Conservation (phyloP, 2,888 invertebrate genomes). For the Euplexia lucipara region DNA sequence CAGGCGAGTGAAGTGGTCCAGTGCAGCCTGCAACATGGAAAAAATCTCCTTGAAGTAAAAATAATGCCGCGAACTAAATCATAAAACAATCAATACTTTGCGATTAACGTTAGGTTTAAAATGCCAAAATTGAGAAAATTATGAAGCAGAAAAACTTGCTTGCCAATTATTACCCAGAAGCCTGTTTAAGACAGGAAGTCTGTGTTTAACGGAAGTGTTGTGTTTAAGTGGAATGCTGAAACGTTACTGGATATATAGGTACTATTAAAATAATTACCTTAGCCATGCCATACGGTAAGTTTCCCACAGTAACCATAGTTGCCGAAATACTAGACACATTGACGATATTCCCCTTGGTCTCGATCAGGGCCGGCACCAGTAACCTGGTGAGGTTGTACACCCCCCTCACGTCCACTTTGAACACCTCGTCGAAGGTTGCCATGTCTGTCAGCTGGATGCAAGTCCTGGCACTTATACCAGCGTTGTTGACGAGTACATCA, state of each 20-base stretch:
- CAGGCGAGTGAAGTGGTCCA: constrained; percentile 86
- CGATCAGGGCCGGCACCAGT: constrained; percentile 92
- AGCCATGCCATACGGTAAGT: constrained; percentile 96
- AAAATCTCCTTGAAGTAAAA: not conserved
- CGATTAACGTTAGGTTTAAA: no score
- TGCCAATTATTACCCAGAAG: no score
- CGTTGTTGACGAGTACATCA: constrained; percentile 85
- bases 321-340: constrained; percentile 93
- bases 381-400: constrained; percentile 92
- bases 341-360: constrained; percentile 92
- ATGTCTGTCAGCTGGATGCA: constrained; percentile 68
- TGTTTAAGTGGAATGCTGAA: not conserved
- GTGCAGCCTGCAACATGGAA: constrained; percentile 70
- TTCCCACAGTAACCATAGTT: constrained; percentile 94
- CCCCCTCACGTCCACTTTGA: constrained; percentile 92
- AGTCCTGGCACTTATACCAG: constrained; percentile 88
- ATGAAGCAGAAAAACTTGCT: no score
- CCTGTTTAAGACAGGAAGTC: not conserved
- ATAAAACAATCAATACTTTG: not conserved
- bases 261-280: constrained; percentile 88
- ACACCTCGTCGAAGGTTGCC: constrained; percentile 78
- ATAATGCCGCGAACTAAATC: not conserved
- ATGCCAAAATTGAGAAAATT: no score
- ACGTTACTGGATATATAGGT: no score
- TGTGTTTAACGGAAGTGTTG: not conserved